A percentile compares a stretch with the other conserved stretches of the same genome.
Conservation (phyloP, 2,888 invertebrate species). For the Quadroppia sp. region DNA sequence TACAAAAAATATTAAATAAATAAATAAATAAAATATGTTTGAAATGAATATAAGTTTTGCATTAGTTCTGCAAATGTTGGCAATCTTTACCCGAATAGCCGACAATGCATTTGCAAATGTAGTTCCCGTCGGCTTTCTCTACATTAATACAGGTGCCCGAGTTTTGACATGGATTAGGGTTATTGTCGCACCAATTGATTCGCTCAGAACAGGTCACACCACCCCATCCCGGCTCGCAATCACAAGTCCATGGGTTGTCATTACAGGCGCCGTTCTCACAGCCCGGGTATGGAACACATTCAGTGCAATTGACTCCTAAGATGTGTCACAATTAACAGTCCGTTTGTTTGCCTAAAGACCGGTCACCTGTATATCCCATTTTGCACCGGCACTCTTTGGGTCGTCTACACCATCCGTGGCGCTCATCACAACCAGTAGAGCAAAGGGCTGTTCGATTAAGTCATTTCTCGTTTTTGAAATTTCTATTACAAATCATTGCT, state of each 20-base stretch:
- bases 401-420: conserved; percentile 73
- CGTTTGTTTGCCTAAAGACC: neutral
- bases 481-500: neutral
- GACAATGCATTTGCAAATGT: conserved; percentile 49
- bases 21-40: neutral
- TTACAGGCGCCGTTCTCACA: conserved; percentile 76
- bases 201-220: conserved; percentile 69
- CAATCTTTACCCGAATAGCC: conserved; percentile 50
- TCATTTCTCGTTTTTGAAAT: neutral
- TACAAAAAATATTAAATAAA: conserved; percentile 12
- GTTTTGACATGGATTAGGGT: conserved; percentile 38
- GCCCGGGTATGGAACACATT: conserved; percentile 75
- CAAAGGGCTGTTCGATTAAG: conserved; percentile 67
- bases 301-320: conserved; percentile 60
- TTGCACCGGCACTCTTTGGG: conserved; percentile 78
- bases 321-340: too few species aligned
- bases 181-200: conserved; percentile 41
- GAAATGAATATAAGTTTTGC: neutral
- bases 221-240: conserved; percentile 80
- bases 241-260: conserved; percentile 79
- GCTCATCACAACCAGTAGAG: conserved; percentile 71
- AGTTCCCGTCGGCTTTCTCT: conserved; percentile 38
- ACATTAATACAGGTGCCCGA: conserved; percentile 41
- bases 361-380: conserved; percentile 72
- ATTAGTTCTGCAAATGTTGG: conserved; percentile 40